Percentiles rank a stretch among this genome's conserved stretches.
phyloP scores from a whole-genome alignment of 2,797 vertebrate genomes.

The Microtus agrestis region DNA sequence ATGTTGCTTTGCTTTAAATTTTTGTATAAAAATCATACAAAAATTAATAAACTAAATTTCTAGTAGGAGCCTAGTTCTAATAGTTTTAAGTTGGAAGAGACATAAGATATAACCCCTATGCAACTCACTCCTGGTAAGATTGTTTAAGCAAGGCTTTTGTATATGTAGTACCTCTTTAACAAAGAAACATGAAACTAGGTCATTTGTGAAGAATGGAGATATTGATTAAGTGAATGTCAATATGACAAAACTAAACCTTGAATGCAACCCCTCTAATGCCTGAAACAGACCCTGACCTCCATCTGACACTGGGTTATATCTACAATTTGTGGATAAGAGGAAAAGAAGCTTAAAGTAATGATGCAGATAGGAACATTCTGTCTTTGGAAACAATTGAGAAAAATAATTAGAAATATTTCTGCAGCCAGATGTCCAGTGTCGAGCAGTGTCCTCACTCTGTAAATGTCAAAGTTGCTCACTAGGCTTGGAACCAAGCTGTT shows the following conservation, averaged over 20 bases:
- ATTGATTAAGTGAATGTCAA: neutral
- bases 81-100: neutral
- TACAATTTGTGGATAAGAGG: neutral
- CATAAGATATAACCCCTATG: neutral
- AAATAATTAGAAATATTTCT: slow-evolving; percentile 15
- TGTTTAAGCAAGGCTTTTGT: neutral
- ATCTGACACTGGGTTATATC: neutral
- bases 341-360: neutral
- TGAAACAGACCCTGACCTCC: neutral
- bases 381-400: neutral
- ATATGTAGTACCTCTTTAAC: neutral
- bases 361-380: neutral
- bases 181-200: neutral
- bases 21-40: neutral
- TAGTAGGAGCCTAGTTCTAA: neutral
- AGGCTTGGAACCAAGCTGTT: slow-evolving; percentile 34
- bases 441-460: neutral
- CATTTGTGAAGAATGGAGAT: neutral
- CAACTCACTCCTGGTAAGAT: neutral
- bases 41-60: neutral
- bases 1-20: neutral
- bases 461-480: slow-evolving; percentile 69
- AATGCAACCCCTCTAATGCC: neutral
- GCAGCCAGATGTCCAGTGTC: neutral
- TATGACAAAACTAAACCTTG: neutral